Base-by-base conservation (phyloP, 2,888 invertebrate species). In the Tuberolachnus salignus region DNA sequence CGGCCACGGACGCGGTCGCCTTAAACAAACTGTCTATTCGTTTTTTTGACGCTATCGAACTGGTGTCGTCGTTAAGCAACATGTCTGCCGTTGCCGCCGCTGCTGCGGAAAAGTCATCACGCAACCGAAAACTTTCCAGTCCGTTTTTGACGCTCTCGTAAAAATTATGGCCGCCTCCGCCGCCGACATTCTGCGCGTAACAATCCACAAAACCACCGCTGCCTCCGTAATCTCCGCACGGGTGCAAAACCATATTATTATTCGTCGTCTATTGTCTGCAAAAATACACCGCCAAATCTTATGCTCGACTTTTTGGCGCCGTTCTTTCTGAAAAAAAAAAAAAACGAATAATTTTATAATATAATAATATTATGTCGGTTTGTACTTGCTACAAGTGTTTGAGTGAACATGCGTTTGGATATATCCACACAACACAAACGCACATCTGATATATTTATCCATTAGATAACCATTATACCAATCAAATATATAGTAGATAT, bases 21-120 rank as follows among this genome's bases (percentile, higher is more conserved):
- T 91, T 92, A 86, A 95, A 95, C 86, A 95, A 91, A 34, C 93
- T 90, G 86, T 95, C 95, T 84, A 95, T 95, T 85, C 92, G 91
- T 84, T 92, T 91, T 86, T 93, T 94, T 86, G 93, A 93, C 19
- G 81, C 80, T 21, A 81, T 80, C 16, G 81, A 81, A n/a, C 81
- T 81, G 34, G 71, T 69, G 21, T 78, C 80, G 78, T 78, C 78
- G n/a, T 69, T 78, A 14, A 63, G 21, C 21, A 46, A 8, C 26
- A 23, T 11, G 13, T 74, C 74, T 3, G 55, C 59, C 21, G 16
- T 13, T 1, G 44, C 21, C 3, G 16, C 46, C 6, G 34, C 21
- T 9, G 49, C 21, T 16, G 46, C 42, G 21, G 59, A n/a, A 23
- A 49, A 49, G 19, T 73, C 51, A 6, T n/a, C 26, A 9, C 55